Conservation (phyloP, 1,140 invertebrate genomes). For the Drosophila kohkoa region DNA sequence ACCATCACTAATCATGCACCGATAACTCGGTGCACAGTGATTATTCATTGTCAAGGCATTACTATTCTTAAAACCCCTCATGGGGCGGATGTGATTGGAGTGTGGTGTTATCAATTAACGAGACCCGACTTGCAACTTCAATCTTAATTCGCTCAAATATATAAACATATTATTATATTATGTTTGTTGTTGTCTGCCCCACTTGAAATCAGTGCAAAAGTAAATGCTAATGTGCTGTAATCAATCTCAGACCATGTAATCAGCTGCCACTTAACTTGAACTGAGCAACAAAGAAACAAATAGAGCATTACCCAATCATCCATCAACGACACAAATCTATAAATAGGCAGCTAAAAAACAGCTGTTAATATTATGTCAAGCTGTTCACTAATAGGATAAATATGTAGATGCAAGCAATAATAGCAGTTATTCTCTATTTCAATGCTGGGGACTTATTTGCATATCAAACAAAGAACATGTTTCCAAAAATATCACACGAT, state of each 20-base stretch:
- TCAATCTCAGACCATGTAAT: constrained; percentile 1
- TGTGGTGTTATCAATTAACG: background rate
- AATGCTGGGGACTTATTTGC: background rate
- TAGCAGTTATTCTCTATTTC: background rate
- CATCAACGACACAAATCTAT: constrained; percentile 2
- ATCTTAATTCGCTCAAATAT: background rate
- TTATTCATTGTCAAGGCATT: constrained; percentile 34
- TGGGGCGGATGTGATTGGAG: background rate
- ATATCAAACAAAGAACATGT: background rate
- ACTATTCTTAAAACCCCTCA: background rate
- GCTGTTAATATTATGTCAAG: background rate
- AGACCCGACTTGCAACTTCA: too few species aligned
- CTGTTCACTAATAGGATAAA: background rate
- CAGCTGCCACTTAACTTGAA: background rate
- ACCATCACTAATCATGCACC: constrained; percentile 15
- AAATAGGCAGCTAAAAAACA: background rate
- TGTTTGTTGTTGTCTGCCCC: background rate
- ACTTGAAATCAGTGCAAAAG: constrained; percentile 5
- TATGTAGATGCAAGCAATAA: background rate
- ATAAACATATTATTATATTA: background rate
- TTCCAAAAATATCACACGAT: background rate
- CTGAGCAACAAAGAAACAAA: constrained; percentile 9
- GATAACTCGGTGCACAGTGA: constrained; percentile 2
- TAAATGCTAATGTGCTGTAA: constrained; percentile 1
- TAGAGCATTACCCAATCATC: background rate